Conservation (phyloP, 1,140 invertebrate genomes). For the Drosophila suzukii region DNA sequence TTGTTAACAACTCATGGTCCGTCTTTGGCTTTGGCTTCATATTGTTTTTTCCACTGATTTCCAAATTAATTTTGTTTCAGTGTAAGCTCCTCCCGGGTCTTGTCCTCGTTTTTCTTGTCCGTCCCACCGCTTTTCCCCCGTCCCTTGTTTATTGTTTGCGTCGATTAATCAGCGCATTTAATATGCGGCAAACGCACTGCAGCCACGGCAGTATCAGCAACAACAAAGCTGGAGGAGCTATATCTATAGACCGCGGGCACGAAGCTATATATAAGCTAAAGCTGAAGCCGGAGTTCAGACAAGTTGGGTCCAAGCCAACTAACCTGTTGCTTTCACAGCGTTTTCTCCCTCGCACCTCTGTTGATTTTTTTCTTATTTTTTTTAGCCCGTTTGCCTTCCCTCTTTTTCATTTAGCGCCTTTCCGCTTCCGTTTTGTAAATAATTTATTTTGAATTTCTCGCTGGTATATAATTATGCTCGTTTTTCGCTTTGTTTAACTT, state of each 20-base stretch:
- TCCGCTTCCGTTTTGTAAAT: constrained; percentile 57
- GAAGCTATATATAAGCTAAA: not conserved
- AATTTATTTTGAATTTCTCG: constrained; percentile 45
- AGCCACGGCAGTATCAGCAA: constrained; percentile 13
- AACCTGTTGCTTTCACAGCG: constrained; percentile 40
- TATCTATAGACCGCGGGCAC: constrained; percentile 14
- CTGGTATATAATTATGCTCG: constrained; percentile 29
- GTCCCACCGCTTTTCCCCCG: not conserved
- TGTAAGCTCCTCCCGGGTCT: constrained; percentile 17
- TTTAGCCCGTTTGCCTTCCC: constrained; percentile 23
- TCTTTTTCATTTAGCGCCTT: constrained; percentile 43
- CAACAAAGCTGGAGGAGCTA: constrained; percentile 11
- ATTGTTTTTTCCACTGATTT: not conserved
- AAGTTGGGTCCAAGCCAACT: constrained; percentile 47
- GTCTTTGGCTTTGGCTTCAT: not conserved
- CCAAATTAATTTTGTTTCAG: not conserved
- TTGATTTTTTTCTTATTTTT: constrained; percentile 16
- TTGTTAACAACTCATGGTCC: too few relatives aligned
- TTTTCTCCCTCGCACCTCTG: not conserved
- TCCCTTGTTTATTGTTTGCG: constrained; percentile 62
- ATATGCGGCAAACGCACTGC: constrained; percentile 61
- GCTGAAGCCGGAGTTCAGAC: constrained; percentile 37
- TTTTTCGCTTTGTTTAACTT: constrained; percentile 48
- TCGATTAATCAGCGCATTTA: constrained; percentile 74
- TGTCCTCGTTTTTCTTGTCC: constrained; percentile 48